These are phyloP conservation scores for Chrysaora quinquecirrha DNA, from an alignment of 30 jellyfish, hydroid and myxozoan species.

Conservation along the genomic window DNA sequence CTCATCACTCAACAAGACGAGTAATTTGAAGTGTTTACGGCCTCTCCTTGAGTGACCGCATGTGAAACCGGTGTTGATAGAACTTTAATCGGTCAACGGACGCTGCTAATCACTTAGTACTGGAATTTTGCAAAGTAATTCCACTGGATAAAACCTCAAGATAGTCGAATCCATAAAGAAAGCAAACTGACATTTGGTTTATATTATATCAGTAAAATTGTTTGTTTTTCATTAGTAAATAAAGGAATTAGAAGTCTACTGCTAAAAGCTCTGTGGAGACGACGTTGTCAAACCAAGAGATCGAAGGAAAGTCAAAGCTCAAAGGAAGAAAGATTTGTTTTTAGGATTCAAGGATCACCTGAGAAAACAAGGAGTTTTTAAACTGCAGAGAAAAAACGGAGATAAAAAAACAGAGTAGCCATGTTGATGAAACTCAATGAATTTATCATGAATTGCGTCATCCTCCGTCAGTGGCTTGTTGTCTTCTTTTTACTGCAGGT, in stretches of 20 bases:
- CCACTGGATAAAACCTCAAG: neutral
- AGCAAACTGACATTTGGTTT: neutral
- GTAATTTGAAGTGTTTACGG: neutral
- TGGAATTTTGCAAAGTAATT: no score
- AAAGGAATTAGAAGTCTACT: neutral
- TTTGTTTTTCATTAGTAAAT: neutral
- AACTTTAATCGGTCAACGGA: conserved; percentile 58
- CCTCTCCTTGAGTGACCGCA: conserved; percentile 38
- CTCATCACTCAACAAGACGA: neutral
- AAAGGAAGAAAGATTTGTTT: no score
- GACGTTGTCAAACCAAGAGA: no score
- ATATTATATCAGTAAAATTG: neutral
- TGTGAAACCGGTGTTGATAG: conserved; percentile 53
- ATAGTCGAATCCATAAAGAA: neutral
- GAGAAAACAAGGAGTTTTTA: no score
- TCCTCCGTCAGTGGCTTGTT: no score
- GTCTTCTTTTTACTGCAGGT: no score
- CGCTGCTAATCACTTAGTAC: conserved; percentile 22
- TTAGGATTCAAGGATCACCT: no score
- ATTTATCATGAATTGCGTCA: no score
- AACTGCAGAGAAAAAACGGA: no score
- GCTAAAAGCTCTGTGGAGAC: neutral
- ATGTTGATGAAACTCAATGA: no score
- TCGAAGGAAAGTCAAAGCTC: no score
- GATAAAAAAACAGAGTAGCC: no score